Evolutionary conservation across 2,888 invertebrate species (phyloP), one percentile per base, ranked within the genome.

Genomic region (Epinotia demarniana): DNA sequence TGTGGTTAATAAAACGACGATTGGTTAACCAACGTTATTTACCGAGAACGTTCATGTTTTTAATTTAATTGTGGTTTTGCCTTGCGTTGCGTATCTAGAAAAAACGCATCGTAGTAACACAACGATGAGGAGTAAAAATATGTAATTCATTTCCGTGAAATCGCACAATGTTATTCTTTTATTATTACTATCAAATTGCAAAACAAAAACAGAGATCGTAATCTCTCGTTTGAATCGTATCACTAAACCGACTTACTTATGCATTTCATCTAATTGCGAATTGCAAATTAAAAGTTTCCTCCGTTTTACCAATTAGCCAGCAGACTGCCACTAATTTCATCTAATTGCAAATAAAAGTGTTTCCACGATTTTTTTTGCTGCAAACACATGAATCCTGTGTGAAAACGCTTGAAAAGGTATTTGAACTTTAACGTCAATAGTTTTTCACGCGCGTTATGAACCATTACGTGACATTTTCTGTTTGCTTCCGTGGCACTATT

Each of bases 371-470:
- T 69, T 69, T 43, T 23, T 69, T 60, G 27, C 46, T 27, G 39
- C 43, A 39, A 43, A 43, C 57, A 58, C 57, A 58, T 58, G 68
- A 13, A 46, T 27, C 19, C 18, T 23, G 12, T n/a, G 60, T 60
- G 58, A 27, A 74, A 69, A 18, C 33, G 19, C 18, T 62, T n/a
- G 8, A 46, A 67, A 58, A 68, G 46, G 69, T 68, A 63, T 4
- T 46, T 63, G 16, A 69, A 69, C 69, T 74, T 63, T 49, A n/a
- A 63, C 74, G 58, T 63, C 53, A 19, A 49, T 64, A 64, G 43
- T 27, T 49, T 58, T 18, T 60, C 6, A 33, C 53, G 46, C 19
- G 46, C 64, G 23, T 33, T 66, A 33, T 49, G 49, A n/a, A 46
- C 11, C 27, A 57, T 61, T 57, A 63, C 63, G 73, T 69, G 73